Evolutionary conservation across 1,140 invertebrate genomes (phyloP).

Genomic region (Drosophila arizonae): DNA sequence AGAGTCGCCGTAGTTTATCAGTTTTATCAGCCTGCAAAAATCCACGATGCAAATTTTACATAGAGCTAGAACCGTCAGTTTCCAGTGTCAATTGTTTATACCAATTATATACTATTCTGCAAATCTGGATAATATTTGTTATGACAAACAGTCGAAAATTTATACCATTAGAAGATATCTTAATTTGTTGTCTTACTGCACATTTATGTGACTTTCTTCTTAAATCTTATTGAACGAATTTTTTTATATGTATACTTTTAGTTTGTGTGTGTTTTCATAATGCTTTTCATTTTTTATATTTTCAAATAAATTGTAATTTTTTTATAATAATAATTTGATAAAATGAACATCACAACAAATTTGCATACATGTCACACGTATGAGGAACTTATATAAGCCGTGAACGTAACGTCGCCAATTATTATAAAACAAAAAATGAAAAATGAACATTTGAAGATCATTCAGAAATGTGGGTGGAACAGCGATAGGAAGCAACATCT

Average conservation of each 20-base stretch:
- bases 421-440: constrained; percentile 48
- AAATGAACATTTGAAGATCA: constrained; percentile 29
- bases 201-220: constrained; percentile 1
- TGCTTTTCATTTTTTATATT: constrained; percentile 6
- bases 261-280: constrained; percentile 75
- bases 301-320: constrained; percentile 47
- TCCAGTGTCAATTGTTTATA: constrained; percentile 30
- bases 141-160: background rate
- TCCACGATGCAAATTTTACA: background rate
- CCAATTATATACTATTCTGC: background rate
- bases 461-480: constrained; percentile 38
- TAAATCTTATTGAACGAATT: constrained; percentile 36
- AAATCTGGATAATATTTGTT: constrained; percentile 17
- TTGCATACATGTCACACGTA: constrained; percentile 44
- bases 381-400: constrained; percentile 60
- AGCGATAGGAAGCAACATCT: constrained; percentile 49
- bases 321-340: constrained; percentile 42
- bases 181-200: constrained; percentile 21
- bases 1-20: background rate
- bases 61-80: constrained; percentile 18
- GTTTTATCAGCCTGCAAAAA: background rate
- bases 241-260: constrained; percentile 41
- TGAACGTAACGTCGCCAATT: constrained; percentile 79
- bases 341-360: constrained; percentile 59
- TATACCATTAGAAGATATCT: constrained; percentile 8